Evolutionary conservation across 2,797 vertebrate genomes (phyloP).

Genomic region (Buphagus erythrorhynchus): DNA sequence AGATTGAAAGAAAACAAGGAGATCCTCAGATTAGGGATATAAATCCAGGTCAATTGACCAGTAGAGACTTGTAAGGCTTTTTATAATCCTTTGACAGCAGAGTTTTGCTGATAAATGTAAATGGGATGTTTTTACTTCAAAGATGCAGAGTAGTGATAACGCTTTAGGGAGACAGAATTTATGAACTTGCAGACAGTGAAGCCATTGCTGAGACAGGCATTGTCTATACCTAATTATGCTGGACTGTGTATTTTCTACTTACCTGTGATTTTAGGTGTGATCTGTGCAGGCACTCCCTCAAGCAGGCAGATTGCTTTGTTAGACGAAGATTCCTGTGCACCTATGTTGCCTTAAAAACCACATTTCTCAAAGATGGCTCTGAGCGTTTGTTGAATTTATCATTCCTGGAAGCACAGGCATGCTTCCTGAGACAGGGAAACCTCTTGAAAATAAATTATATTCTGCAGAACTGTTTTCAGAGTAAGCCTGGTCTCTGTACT

Average conservation of each 20-base stretch:
- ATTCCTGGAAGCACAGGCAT: conserved; percentile 7
- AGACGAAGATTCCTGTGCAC: background rate
- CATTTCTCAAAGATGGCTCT: conserved; percentile 34
- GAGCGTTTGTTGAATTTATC: background rate
- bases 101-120: conserved; percentile 69
- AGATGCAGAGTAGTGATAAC: conserved; percentile 4
- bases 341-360: background rate
- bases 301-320: background rate
- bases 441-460: background rate
- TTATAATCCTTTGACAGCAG: conserved; percentile 64
- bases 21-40: background rate
- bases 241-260: background rate
- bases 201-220: conserved; percentile 76
- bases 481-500: background rate
- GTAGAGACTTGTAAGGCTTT: conserved; percentile 42
- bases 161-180: conserved; percentile 11
- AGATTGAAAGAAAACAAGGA: conserved; percentile 19
- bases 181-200: conserved; percentile 54
- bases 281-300: background rate
- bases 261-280: conserved; percentile 21
- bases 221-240: background rate
- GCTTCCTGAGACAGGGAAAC: background rate
- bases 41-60: conserved; percentile 60
- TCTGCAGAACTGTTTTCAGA: background rate
- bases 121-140: conserved; percentile 12